Base-by-base conservation (phyloP, 2,797 vertebrate species). In the Malurus leucopterus region DNA sequence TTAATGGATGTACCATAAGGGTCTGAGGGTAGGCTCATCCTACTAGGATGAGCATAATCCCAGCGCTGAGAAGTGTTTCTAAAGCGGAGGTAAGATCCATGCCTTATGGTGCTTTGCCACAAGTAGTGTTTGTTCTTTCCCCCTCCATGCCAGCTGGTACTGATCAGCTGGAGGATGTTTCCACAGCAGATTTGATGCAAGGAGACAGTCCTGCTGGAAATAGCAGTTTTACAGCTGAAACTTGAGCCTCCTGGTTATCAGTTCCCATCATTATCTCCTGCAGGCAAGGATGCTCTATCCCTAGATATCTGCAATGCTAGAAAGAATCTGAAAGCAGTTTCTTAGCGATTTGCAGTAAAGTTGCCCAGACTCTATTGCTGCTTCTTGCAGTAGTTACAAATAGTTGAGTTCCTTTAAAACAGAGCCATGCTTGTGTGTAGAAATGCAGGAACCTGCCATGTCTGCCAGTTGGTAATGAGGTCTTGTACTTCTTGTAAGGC, bases 151-250 rank as follows among this genome's bases (percentile, higher is more conserved):
- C 85, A 89, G 76, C 92, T 93, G 87, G 80, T 89, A 44, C 70
- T 4, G 3, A 75, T 92, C 87, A 76, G 68, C 77, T 70, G 26
- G 58, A 89, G 61, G 77, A 71, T 73, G 75, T 80, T 84, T 77
- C 73, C 64, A 44, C 54, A 49, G 83, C 29, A 18, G 77, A 79
- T 81, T 53, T 72, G 83, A 92, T 90, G 78, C 89, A 82, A 64
- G 80, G 80, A 79, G 67, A 84, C 83, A 86, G 54, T 74, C 86
- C 79, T 86, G 69, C 72, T 94, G 89, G 83, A 94, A 94, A 81
- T 55, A 46, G 34, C 34, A 38, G 51, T 32, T 89, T 81, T 88
- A 49, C 30, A 73, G 50, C 58, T 86, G 83, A 50, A 93, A 68
- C 69, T 64, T 64, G 68, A 88, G 74, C 68, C 71, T 92, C 36